Evolutionary conservation across 1,140 invertebrate genomes (phyloP), one percentile per base, ranked within the genome.

Genomic region (Diprion similis): DNA sequence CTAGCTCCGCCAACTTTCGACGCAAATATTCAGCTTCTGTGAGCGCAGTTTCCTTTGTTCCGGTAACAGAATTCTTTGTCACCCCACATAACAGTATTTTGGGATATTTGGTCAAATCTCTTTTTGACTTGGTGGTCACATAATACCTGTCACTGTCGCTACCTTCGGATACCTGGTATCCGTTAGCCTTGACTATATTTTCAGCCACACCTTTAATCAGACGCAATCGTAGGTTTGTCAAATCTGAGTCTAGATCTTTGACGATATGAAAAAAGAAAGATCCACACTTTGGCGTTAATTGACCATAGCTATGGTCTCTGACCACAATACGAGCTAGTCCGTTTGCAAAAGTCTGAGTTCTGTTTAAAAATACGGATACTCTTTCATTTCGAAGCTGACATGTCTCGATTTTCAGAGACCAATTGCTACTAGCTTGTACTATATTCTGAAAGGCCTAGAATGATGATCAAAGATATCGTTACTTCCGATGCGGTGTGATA

Each of bases 71-170:
- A 85, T 88, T 90, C 70, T 89, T 80, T 0, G 90, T 89, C 70
- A 87, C 82, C 4, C 89, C 89, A 75, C 89, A 90, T 46, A 90
- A 70, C 68, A 84, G 78, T 67, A 76, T 79, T 11, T 76, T 75
- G 72, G 76, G 24, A 80, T 46, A 76, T 76, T 17, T 84, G 72
- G 68, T 77, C 70, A 15, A 72, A 68, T 66, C 71, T 80, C 76
- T 78, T 81, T 18, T 86, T 10, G 89, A 91, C 72, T 88, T 90
- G 9, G 84, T 83, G 3, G 86, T 89, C 4, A 90, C 85, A 46
- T 88, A 65, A 66, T 82, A 79, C 77, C 78, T 85, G 80, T 79
- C 66, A 79, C 77, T 4, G n/a, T 68, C 67, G 66, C 78, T 19
- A 15, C 79, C 65, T 71, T 80, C 71, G 17, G 71, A 71, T 74